These are phyloP conservation scores for Hylyphantes graminicola DNA, from an alignment of 1,140 invertebrate genomes.

Conservation along the genomic window DNA sequence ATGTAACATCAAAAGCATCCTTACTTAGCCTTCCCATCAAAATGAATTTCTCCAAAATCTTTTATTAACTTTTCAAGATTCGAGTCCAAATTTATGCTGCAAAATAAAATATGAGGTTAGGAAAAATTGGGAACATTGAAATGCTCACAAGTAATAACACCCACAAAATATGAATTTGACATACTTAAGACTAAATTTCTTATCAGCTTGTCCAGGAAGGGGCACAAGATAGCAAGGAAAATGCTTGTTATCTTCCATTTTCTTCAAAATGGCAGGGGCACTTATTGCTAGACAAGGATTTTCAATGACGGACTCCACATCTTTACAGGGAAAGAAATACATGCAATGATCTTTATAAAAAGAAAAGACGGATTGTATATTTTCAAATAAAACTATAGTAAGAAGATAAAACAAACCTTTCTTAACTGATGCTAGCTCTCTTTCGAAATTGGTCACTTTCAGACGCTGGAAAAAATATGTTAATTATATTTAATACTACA, in stretches of 20 bases:
- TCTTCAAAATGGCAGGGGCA: constrained; percentile 50
- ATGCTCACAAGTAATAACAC: not conserved
- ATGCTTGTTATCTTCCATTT: constrained; percentile 34
- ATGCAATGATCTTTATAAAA: not conserved
- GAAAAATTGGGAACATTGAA: not conserved
- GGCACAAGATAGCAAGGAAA: constrained; percentile 41
- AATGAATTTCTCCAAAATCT: constrained; percentile 17
- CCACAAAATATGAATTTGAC: not conserved
- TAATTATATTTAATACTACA: not conserved
- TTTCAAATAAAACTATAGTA: not conserved
- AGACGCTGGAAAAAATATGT: constrained; percentile 4
- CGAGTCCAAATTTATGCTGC: constrained; percentile 25
- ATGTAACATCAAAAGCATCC: not conserved
- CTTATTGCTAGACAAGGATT: constrained; percentile 52
- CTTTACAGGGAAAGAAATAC: not conserved
- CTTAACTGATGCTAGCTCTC: constrained; percentile 29
- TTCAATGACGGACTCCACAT: constrained; percentile 50
- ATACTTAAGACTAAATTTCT: constrained; percentile 3
- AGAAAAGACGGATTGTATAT: not conserved
- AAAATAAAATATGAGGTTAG: constrained; percentile 7
- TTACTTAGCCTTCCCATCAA: constrained; percentile 23
- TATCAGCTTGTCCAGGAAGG: not conserved
- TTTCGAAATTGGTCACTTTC: constrained; percentile 18
- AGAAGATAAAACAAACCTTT: constrained; percentile 24
- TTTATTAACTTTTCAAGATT: constrained; percentile 26